phyloP scores from a whole-genome alignment of 2,888 invertebrate species.

The Napeogenes inachia region DNA sequence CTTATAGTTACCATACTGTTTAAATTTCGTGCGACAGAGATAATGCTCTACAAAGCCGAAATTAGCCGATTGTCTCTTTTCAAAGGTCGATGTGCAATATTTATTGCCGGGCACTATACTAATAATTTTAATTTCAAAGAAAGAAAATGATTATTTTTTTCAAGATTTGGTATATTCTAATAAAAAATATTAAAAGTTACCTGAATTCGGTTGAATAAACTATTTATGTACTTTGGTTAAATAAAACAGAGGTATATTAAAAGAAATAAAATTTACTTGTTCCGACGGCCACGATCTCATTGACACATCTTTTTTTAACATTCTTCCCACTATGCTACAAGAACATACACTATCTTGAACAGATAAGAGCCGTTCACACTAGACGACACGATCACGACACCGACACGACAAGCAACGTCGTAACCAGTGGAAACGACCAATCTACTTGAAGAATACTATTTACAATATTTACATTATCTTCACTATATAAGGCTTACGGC shows the following conservation, averaged over 20 bases:
- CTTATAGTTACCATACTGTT: no score
- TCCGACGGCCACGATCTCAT: conserved; percentile 48
- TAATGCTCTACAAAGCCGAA: no score
- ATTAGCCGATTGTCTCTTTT: no score
- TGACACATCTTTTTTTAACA: conserved; percentile 28
- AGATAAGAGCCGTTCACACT: conserved; percentile 1
- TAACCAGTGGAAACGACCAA: conserved; percentile 5
- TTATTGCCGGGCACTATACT: no score
- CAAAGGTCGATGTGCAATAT: no score
- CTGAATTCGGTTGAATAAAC: no score
- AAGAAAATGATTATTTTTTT: no score
- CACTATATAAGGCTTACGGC: no score
- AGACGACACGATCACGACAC: conserved; percentile 5
- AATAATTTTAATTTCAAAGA: no score
- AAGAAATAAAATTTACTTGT: conserved; percentile 72
- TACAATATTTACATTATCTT: conserved; percentile 28
- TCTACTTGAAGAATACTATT: conserved; percentile 19
- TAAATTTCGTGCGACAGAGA: no score
- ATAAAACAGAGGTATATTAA: conserved; percentile 46
- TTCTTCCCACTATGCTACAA: conserved; percentile 8
- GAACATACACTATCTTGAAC: conserved; percentile 9
- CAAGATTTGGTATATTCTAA: no score
- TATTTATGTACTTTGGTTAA: conserved; percentile 13
- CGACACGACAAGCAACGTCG: background rate
- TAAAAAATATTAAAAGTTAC: no score